Conservation (phyloP, 2,888 invertebrate genomes). For the Tenthredo amoena region DNA sequence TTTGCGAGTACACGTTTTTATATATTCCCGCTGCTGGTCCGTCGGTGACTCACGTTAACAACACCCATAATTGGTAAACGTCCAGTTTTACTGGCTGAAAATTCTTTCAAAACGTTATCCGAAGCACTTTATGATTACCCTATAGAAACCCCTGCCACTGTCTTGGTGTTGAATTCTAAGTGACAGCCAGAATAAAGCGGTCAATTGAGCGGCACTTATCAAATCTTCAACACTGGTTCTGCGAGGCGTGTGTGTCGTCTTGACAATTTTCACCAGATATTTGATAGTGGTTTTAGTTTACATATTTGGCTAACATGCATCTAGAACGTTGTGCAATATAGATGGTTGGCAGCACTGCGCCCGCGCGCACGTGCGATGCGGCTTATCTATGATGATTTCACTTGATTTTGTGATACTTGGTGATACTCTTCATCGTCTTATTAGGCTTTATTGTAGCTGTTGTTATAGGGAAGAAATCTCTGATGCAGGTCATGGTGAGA, state of each 20-base stretch:
- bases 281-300: background rate
- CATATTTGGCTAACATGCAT: background rate
- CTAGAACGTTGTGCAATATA: background rate
- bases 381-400: background rate
- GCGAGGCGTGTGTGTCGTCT: constrained; percentile 22
- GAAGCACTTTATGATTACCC: constrained; percentile 28
- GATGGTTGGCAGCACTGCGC: constrained; percentile 10
- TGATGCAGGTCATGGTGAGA: background rate
- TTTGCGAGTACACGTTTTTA: constrained; percentile 42
- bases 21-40: constrained; percentile 48
- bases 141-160: background rate
- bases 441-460: background rate
- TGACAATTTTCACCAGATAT: constrained; percentile 29
- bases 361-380: background rate
- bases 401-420: background rate
- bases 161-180: constrained; percentile 59
- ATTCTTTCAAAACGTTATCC: constrained; percentile 3
- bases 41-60: constrained; percentile 63
- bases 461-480: background rate
- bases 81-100: constrained; percentile 9
- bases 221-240: constrained; percentile 61
- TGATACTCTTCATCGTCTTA: background rate
- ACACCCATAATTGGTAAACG: constrained; percentile 54
- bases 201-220: constrained; percentile 73
- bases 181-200: constrained; percentile 65